Evolutionary conservation across 2,888 invertebrate species (phyloP), one percentile per base, ranked within the genome.

Genomic region (Sthenelais limicola): DNA sequence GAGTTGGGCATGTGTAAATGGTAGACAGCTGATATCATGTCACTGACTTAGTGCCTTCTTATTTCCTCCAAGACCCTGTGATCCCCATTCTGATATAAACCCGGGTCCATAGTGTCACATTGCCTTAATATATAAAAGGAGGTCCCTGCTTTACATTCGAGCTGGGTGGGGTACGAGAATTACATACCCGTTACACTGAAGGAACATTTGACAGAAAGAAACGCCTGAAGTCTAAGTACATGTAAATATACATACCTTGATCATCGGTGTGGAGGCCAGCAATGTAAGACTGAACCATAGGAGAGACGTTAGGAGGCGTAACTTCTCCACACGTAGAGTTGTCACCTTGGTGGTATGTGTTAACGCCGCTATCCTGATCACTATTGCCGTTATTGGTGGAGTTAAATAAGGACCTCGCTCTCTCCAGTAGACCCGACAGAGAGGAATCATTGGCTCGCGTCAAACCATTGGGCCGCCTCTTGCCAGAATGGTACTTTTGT

Each of bases 301-400:
- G 71, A 3, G 74, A 74, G 47, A 68, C 26, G 70, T 32, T 30
- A 0, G 72, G 71, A 0, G 74, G 72, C n/a, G 74, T 72, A 48
- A 56, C 56, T 32, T 74, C 71, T 4, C 68, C 73, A 54, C 73
- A 70, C 4, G 72, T 68, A 7, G 71, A 73, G 30, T 35, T 38
- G 47, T 71, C 71, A 26, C 68, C 71, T 21, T 51, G 43, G 21
- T 48, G 68, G 1, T 32, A 43, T 9, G 69, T 74, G 71, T 69
- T 75, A 18, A 74, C 74, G 1, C 74, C 74, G 49, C 74, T 74
- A 56, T 74, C 74, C 43, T 72, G 74, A 51, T 74, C 74, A 38
- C 74, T 74, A 24, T 66, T 71, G 28, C 58, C 66, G 7, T 72
- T 71, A 21, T 56, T 51, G 26, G 48, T 52, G 24, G 58, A 35